Conservation (phyloP, 1,140 invertebrate genomes). For the Solenopsis fugax region DNA sequence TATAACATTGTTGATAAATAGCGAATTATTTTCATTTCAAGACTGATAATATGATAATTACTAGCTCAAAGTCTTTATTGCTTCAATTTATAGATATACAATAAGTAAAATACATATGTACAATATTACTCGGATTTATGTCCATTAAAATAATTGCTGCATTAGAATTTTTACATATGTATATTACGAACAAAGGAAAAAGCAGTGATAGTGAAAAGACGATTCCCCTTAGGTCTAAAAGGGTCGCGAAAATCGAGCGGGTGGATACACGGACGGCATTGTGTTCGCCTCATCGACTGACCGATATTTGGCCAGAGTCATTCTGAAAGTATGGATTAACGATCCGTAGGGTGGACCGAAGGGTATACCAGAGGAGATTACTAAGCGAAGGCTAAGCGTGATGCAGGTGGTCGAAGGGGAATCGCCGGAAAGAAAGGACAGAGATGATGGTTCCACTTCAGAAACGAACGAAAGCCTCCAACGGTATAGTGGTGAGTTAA, state of each 20-base stretch:
- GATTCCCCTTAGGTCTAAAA: conserved; percentile 57
- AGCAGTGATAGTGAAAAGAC: conserved; percentile 13
- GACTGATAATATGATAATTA: not conserved
- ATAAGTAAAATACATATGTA: not conserved
- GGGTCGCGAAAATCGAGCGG: conserved; percentile 65
- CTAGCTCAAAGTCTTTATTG: not conserved
- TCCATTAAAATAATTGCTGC: not conserved
- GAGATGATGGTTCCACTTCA: conserved; percentile 68
- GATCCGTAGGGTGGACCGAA: conserved; percentile 52
- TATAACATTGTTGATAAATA: not conserved
- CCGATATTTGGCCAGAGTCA: conserved; percentile 73
- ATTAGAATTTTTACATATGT: not conserved
- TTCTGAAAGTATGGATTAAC: conserved; percentile 74
- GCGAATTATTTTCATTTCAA: not conserved
- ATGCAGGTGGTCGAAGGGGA: conserved; percentile 57
- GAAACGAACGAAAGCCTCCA: conserved; percentile 65
- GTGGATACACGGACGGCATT: conserved; percentile 70
- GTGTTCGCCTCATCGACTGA: conserved; percentile 67
- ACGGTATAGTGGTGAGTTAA: conserved; percentile 52
- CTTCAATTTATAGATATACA: not conserved
- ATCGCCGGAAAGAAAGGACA: conserved; percentile 59
- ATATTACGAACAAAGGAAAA: conserved; percentile 16
- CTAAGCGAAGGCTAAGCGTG: conserved; percentile 43
- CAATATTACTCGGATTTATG: not conserved
- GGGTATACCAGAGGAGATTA: conserved; percentile 32